phyloP scores from a whole-genome alignment of 2,797 vertebrate species.

The Forpus xanthops region DNA sequence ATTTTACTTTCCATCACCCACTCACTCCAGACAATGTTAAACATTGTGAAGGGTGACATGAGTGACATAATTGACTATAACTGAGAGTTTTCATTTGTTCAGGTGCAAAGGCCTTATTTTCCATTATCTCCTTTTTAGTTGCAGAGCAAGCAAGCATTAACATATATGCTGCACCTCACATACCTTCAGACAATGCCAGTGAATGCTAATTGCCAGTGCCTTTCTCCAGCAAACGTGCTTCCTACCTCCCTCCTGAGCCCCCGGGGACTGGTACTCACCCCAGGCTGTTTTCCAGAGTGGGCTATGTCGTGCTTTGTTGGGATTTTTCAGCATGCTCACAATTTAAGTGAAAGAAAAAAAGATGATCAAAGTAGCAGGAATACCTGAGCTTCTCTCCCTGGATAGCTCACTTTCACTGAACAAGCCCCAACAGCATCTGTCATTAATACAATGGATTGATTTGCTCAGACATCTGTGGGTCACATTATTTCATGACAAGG shows the following conservation, averaged over 20 bases:
- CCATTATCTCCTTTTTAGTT: not conserved
- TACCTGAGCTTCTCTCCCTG: slow-evolving; percentile 47
- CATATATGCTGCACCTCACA: not conserved
- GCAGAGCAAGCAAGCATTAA: not conserved
- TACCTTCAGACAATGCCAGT: not conserved
- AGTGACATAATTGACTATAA: not conserved
- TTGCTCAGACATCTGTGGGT: slow-evolving; percentile 75
- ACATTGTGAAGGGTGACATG: not conserved
- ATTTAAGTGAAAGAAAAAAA: slow-evolving; percentile 35
- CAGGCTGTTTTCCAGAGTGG: not conserved
- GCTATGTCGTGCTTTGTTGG: not conserved
- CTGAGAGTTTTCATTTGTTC: slow-evolving; percentile 40
- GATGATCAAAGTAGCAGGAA: slow-evolving; percentile 59
- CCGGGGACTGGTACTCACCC: not conserved
- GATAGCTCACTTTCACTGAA: slow-evolving; percentile 54
- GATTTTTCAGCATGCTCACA: slow-evolving; percentile 30
- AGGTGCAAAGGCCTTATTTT: slow-evolving; percentile 22
- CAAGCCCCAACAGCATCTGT: slow-evolving; percentile 65
- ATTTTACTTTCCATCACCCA: slow-evolving; percentile 53
- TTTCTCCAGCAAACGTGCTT: not conserved
- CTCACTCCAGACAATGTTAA: slow-evolving; percentile 9
- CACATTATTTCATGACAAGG: slow-evolving; percentile 70
- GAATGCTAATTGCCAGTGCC: not conserved
- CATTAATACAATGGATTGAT: slow-evolving; percentile 67
- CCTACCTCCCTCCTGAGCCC: not conserved